phyloP scores from a whole-genome alignment of 2,888 invertebrate genomes.

The Romanomermis culicivorax region DNA sequence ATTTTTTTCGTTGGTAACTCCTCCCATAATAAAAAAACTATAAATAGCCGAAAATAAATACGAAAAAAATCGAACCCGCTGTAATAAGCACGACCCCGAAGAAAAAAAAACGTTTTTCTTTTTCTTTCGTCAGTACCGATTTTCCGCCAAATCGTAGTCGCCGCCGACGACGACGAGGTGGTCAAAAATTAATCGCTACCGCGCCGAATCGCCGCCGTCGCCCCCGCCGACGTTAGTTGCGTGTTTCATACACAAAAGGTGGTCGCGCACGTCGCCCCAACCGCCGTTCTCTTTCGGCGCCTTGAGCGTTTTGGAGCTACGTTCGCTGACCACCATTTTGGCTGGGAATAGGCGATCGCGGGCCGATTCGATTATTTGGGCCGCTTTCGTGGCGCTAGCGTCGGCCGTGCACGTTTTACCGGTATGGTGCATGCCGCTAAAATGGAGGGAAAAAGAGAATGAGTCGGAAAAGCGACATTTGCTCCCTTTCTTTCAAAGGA shows the following conservation, averaged over 20 bases:
- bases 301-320: conserved; percentile 22
- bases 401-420: conserved; percentile 43
- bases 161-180: no score
- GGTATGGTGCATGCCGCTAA: conserved; percentile 77
- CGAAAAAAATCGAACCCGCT: no score
- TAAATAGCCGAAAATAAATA: no score
- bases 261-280: conserved; percentile 83
- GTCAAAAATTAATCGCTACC: no score
- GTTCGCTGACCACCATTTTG: conserved; percentile 14
- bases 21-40: no score
- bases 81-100: no score
- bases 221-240: no score
- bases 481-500: background rate
- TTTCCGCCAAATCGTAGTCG: no score
- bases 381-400: conserved; percentile 23
- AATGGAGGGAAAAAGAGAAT: conserved; percentile 19
- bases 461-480: background rate
- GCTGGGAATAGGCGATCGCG: conserved; percentile 15
- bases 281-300: conserved; percentile 53
- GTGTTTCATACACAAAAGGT: conserved; percentile 46
- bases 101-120: no score
- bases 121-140: no score
- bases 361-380: conserved; percentile 6
- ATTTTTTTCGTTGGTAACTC: no score
- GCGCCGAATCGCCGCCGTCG: no score